Conservation (phyloP, 2,888 invertebrate genomes). For the Unio pictorum region DNA sequence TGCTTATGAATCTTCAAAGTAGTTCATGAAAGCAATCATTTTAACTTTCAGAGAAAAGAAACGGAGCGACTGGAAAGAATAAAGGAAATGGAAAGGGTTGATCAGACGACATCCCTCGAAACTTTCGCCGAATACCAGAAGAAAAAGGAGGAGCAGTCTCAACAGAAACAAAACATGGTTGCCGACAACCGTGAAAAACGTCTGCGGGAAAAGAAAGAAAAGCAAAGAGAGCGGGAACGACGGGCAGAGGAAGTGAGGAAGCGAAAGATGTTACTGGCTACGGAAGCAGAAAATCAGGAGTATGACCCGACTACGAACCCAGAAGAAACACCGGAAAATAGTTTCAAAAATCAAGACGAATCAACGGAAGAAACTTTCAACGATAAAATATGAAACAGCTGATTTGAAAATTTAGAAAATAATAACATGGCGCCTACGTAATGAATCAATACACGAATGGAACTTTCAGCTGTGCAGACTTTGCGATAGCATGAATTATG, state of each 20-base stretch:
- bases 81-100: slow-evolving; percentile 55
- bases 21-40: neutral
- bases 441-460: too few species aligned
- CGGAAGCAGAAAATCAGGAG: slow-evolving; percentile 21
- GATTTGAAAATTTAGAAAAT: too few species aligned
- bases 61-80: slow-evolving; percentile 61
- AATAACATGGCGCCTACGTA: too few species aligned
- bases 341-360: too few species aligned
- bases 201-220: slow-evolving; percentile 56
- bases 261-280: slow-evolving; percentile 52
- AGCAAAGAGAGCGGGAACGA: slow-evolving; percentile 52
- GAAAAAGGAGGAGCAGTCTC: slow-evolving; percentile 49
- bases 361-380: too few species aligned
- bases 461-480: too few species aligned
- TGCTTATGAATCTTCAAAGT: neutral
- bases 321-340: too few species aligned
- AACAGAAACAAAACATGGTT: slow-evolving; percentile 57
- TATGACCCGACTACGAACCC: too few species aligned
- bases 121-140: slow-evolving; percentile 55
- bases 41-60: slow-evolving; percentile 57
- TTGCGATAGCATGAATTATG: too few species aligned
- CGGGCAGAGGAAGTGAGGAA: slow-evolving; percentile 59
- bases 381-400: too few species aligned
- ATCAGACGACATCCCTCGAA: slow-evolving; percentile 55
- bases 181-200: slow-evolving; percentile 56